Evolutionary conservation across 2,888 invertebrate genomes (phyloP).

Genomic region (Mactromeris polynyma): DNA sequence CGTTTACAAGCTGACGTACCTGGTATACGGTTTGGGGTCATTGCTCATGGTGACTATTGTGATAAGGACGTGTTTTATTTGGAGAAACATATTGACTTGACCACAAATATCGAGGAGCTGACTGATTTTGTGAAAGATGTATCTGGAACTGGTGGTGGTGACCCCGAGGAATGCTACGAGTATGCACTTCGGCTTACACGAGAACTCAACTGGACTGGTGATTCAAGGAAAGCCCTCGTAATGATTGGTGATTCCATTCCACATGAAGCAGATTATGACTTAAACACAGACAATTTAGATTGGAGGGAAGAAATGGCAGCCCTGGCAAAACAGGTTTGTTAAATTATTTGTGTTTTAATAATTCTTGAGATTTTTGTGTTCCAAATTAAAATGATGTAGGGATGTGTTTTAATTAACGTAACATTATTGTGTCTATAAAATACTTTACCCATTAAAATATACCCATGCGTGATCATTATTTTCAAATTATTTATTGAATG

Average conservation of each 20-base stretch:
- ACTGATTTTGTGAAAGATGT: conserved; percentile 78
- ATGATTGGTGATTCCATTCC: conserved; percentile 85
- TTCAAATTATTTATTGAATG: no score
- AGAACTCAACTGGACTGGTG: conserved; percentile 78
- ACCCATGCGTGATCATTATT: no score
- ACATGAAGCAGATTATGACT: conserved; percentile 78
- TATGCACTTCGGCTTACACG: conserved; percentile 79
- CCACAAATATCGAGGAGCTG: conserved; percentile 76
- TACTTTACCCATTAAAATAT: no score
- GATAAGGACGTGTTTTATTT: conserved; percentile 81
- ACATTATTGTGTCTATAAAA: no score
- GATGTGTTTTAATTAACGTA: no score
- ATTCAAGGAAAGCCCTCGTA: conserved; percentile 80
- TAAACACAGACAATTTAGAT: conserved; percentile 79
- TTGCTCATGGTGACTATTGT: conserved; percentile 86
- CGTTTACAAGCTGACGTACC: conserved; percentile 84
- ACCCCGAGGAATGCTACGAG: conserved; percentile 85
- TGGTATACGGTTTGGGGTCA: conserved; percentile 80
- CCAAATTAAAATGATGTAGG: no score
- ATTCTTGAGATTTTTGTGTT: no score
- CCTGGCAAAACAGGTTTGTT: conserved; percentile 64
- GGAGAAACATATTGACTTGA: conserved; percentile 81
- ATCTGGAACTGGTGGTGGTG: conserved; percentile 82
- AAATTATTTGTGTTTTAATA: no score
- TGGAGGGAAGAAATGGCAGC: conserved; percentile 78